Conservation (phyloP, 2,113 vertebrate genomes). For the Microcebus griseorufus region DNA sequence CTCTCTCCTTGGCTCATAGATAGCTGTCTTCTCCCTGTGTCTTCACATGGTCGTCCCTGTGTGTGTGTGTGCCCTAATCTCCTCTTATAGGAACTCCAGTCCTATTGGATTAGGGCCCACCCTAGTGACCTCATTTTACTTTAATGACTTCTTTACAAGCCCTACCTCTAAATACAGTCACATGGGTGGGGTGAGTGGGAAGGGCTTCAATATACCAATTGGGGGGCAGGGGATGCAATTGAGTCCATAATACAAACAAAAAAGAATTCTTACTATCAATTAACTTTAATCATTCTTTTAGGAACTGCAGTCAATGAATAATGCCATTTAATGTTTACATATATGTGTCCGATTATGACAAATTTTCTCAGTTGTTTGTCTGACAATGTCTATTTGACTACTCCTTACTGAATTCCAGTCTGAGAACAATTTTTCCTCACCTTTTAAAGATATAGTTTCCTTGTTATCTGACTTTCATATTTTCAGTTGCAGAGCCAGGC, state of each 20-base stretch:
- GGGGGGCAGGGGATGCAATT: no score
- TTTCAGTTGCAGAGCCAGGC: not conserved
- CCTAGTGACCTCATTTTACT: not conserved
- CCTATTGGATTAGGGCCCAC: not conserved
- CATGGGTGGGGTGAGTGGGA: no score
- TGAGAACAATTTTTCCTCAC: not conserved
- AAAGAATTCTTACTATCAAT: not conserved
- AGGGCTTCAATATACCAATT: not conserved
- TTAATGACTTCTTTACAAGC: not conserved
- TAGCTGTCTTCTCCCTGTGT: not conserved
- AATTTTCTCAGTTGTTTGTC: not conserved
- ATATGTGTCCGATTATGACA: accelerated
- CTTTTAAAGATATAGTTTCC: not conserved
- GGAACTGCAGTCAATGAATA: not conserved
- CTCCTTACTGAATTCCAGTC: not conserved
- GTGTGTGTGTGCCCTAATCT: not conserved
- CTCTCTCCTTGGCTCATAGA: not conserved
- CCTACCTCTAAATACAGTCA: not conserved
- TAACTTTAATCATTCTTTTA: not conserved
- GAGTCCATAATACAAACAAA: not conserved
- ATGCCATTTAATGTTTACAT: accelerated
- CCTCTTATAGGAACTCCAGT: not conserved
- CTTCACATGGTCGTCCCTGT: not conserved
- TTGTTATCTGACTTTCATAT: not conserved
- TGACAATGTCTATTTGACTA: not conserved